These are phyloP conservation scores for Hiodon alosoides DNA, from an alignment of 2,113 vertebrate genomes.

Conservation along the genomic window DNA sequence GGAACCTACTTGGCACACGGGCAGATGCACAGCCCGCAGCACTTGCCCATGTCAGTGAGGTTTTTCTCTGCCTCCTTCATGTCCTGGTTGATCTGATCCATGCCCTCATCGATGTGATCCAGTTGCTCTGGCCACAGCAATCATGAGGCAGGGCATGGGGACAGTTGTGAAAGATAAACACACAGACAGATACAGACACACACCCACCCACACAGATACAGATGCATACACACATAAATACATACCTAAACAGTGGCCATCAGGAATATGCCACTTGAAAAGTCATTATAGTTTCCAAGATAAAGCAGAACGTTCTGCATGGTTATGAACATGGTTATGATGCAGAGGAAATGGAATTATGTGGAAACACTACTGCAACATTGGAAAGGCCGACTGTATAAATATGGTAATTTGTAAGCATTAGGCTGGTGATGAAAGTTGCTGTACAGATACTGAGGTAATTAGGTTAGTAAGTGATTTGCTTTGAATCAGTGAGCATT, in stretches of 20 bases:
- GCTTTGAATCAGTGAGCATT: too few relatives aligned
- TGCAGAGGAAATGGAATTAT: too few relatives aligned
- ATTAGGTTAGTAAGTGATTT: too few relatives aligned
- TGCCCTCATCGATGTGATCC: slow-evolving; percentile 53
- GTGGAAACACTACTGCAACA: too few relatives aligned
- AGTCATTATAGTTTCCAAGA: too few relatives aligned
- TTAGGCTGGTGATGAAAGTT: too few relatives aligned
- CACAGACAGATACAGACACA: slow-evolving; percentile 5
- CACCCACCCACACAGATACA: slow-evolving; percentile 10
- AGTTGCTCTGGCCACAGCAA: slow-evolving; percentile 47
- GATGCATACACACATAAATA: not conserved
- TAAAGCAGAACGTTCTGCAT: too few relatives aligned
- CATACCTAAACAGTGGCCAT: not conserved
- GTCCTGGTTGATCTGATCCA: slow-evolving; percentile 59
- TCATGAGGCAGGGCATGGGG: not conserved
- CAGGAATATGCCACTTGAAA: too few relatives aligned
- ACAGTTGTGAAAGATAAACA: slow-evolving; percentile 10
- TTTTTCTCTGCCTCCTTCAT: slow-evolving; percentile 63
- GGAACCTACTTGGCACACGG: slow-evolving; percentile 50
- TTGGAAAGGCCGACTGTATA: too few relatives aligned
- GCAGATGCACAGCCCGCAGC: slow-evolving; percentile 52
- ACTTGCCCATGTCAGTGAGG: slow-evolving; percentile 56
- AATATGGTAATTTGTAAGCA: too few relatives aligned
- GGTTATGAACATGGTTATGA: too few relatives aligned
- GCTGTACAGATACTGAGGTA: too few relatives aligned